Evolutionary conservation across 2,797 vertebrate species (phyloP).

Genomic region (Zalophus californianus): DNA sequence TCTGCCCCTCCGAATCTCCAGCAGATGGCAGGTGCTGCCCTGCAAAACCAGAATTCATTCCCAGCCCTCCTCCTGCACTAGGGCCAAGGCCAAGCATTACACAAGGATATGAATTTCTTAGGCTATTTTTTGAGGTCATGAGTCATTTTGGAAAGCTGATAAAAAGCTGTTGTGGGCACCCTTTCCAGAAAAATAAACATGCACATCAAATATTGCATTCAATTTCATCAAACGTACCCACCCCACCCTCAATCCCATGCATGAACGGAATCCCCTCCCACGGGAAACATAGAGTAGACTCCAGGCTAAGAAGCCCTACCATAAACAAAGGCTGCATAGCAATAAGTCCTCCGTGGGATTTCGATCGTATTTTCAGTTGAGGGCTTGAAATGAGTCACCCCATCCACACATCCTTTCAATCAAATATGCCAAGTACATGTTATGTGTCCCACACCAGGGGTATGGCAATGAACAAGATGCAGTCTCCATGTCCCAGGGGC

Average conservation of each 20-base stretch:
- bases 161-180: background rate
- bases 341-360: background rate
- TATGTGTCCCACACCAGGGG: background rate
- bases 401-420: background rate
- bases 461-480: background rate
- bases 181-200: background rate
- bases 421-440: background rate
- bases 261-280: background rate
- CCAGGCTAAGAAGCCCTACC: background rate
- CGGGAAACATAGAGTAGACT: fast-evolving
- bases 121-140: background rate
- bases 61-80: background rate
- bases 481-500: background rate
- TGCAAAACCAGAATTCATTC: background rate
- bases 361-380: background rate
- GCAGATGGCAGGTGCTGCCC: background rate
- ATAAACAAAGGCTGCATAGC: background rate
- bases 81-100: background rate
- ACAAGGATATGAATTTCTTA: background rate
- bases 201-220: background rate
- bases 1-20: background rate
- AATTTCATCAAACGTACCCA: background rate
- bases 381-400: background rate
- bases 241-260: background rate
- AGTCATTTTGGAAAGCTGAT: conserved; percentile 44